Evolutionary conservation across 2,113 vertebrate genomes (phyloP), one percentile per base, ranked within the genome.

Genomic region (Lophotis ruficrista): DNA sequence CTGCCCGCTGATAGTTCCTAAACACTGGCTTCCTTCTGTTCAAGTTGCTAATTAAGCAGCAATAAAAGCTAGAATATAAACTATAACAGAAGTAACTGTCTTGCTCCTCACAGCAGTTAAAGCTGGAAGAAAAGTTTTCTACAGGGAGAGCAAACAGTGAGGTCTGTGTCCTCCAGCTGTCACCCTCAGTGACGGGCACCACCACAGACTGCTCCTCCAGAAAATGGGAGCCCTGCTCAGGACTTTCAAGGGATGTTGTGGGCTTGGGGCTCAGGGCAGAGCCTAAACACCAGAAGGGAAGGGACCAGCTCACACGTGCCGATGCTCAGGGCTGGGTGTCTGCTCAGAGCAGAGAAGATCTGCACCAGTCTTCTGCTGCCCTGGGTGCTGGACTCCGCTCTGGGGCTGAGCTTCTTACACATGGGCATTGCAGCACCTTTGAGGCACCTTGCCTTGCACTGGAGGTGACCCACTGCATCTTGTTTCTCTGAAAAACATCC

Each of bases 251-350:
- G 43, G 37, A 28, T 25, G 20, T 12, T 70, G 41, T 56, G 43
- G 33, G n/a, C 41, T 70, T 84, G 43, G 60, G 76, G 43, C 51
- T 84, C 37, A 54, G 75, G 15, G 27, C 54, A 83, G 45, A 86
- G 31, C 23, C 53, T 23, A 47, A 87, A 73, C 18, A 11, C 37
- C n/a, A 43, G 30, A 47, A 79, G 38, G 35, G 15, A 60, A 14
- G 28, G 56, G 60, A 54, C 9, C 0, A 3, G 37, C 51, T 75
- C 35, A 5, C 45, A 17, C 2, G 1, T 0, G 4, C 14, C 0
- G 0, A 10, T 10, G 48, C 68, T 38, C 41, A 33, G 51, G 33
- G 70, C 35, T 68, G 60, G 30, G 27, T 51, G 31, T 68, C 76
- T 41, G n/a, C 79, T 83, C 43, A 54, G 53, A 1, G 0, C 4